phyloP scores from a whole-genome alignment of 2,797 vertebrate genomes.

The Chrosomus eos region DNA sequence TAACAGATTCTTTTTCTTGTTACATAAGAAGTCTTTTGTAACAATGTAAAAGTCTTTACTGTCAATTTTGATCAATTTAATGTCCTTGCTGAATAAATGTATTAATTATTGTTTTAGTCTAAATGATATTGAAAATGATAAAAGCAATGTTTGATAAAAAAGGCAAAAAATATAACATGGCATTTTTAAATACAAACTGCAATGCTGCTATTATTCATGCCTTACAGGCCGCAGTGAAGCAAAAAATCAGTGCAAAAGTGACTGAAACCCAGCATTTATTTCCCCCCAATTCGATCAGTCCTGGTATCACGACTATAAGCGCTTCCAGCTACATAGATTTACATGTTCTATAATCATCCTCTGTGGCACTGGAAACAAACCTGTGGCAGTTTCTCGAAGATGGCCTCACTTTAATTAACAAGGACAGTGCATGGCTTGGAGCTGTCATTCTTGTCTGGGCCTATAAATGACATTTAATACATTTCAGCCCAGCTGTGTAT shows the following conservation, averaged over 20 bases:
- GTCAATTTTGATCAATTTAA: too few species aligned
- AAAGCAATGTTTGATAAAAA: neutral
- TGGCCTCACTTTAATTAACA: conserved; percentile 77
- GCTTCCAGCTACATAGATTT: conserved; percentile 71
- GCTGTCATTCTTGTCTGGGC: conserved; percentile 70
- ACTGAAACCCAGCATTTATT: neutral
- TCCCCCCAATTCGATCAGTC: conserved; percentile 60
- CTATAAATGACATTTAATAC: conserved; percentile 72
- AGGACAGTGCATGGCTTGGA: conserved; percentile 74
- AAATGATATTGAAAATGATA: neutral
- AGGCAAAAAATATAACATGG: neutral
- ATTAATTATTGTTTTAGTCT: neutral
- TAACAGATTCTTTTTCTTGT: neutral
- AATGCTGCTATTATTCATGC: neutral
- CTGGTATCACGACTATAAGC: conserved; percentile 63
- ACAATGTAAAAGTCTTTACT: neutral
- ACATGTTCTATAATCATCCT: conserved; percentile 72
- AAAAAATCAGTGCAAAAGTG: conserved; percentile 5
- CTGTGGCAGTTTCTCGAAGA: conserved; percentile 71
- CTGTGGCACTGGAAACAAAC: conserved; percentile 72
- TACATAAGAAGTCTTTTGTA: neutral
- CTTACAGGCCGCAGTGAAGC: neutral
- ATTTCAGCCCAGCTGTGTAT: conserved; percentile 62
- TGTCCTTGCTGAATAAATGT: neutral
- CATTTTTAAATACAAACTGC: neutral